Evolutionary conservation across 2,888 invertebrate species (phyloP).

Genomic region (Oscheius myriophilus): DNA sequence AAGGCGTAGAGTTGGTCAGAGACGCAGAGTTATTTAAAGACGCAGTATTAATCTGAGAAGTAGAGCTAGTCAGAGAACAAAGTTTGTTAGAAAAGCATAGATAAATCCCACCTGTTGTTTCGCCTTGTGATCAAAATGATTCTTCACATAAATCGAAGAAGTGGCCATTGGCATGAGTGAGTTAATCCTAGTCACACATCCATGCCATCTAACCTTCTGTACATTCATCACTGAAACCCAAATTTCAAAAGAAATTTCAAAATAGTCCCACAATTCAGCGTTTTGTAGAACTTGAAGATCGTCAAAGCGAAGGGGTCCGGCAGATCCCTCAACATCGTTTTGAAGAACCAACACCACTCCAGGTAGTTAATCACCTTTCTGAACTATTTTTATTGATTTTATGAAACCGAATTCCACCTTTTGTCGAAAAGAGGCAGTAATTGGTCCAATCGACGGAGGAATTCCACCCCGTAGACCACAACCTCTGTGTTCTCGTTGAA

Average conservation of each 20-base stretch:
- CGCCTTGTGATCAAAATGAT: constrained; percentile 88
- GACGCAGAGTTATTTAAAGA: no score
- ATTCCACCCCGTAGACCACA: constrained; percentile 72
- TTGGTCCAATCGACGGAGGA: constrained; percentile 69
- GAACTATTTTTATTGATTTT: constrained; percentile 9
- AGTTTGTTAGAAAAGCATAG: background rate
- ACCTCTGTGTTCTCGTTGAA: constrained; percentile 67
- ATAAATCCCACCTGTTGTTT: constrained; percentile 76
- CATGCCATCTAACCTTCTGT: constrained; percentile 81
- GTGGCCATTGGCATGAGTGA: constrained; percentile 82
- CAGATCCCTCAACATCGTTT: constrained; percentile 68
- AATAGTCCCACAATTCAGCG: constrained; percentile 62
- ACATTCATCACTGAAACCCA: constrained; percentile 65
- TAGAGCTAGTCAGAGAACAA: no score
- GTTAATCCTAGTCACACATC: constrained; percentile 85
- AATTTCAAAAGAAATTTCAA: background rate
- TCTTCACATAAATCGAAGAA: constrained; percentile 87
- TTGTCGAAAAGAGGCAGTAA: constrained; percentile 61
- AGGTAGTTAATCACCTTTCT: constrained; percentile 68
- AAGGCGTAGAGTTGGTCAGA: no score
- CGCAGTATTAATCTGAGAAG: no score
- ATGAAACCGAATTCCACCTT: constrained; percentile 32
- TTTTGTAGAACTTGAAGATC: constrained; percentile 70
- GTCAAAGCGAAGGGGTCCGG: constrained; percentile 70
- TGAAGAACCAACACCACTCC: constrained; percentile 71